A percentile compares a stretch with the other conserved stretches of the same genome.
phyloP scores from a whole-genome alignment of 2,888 invertebrate genomes.

The Crepidodera aurea region DNA sequence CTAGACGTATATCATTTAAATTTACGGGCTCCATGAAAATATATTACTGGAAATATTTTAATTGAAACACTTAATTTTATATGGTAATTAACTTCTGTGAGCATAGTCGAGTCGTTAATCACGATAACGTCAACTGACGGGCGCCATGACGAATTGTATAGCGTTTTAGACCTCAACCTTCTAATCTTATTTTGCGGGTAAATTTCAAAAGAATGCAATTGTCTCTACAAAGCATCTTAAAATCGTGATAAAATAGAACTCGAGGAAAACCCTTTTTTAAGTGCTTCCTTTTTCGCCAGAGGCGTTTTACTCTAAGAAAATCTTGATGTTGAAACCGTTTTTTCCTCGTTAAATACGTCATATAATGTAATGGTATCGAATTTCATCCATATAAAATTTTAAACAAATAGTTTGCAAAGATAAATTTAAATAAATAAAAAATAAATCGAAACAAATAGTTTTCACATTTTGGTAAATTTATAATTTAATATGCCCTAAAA shows the following conservation, averaged over 20 bases:
- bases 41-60: constrained; percentile 14
- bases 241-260: constrained; percentile 5
- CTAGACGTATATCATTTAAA: neutral
- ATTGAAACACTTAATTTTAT: constrained; percentile 14
- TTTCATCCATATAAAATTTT: no score
- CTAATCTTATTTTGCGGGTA: constrained; percentile 11
- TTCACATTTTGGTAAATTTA: no score
- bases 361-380: no score
- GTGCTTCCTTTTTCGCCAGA: no score
- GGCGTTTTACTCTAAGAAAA: neutral
- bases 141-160: constrained; percentile 10
- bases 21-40: constrained; percentile 3
- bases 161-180: constrained; percentile 12
- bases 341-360: no score
- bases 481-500: no score
- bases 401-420: no score
- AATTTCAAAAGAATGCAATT: constrained; percentile 19
- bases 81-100: constrained; percentile 18
- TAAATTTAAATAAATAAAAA: no score
- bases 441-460: no score
- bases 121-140: constrained; percentile 22
- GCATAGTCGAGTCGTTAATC: constrained; percentile 14
- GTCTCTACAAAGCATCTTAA: constrained; percentile 1
- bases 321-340: no score
- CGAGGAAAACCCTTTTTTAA: no score